These are phyloP conservation scores for Limnephilus rhombicus DNA, from an alignment of 2,888 invertebrate species.

Conservation along the genomic window DNA sequence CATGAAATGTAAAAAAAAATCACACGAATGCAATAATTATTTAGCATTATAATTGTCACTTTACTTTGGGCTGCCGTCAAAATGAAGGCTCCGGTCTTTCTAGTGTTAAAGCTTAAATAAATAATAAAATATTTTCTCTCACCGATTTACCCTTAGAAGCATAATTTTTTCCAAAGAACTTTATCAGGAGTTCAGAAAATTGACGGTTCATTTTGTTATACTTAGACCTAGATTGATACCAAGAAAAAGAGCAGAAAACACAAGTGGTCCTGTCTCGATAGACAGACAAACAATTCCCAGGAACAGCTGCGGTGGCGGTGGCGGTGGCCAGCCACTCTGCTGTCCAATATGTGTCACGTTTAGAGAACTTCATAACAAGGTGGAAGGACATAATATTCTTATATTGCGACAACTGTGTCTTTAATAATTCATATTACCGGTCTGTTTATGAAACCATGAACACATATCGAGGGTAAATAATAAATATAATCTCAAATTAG, in stretches of 20 bases:
- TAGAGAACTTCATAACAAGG: background rate
- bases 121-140: too few relatives aligned
- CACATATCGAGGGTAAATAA: background rate
- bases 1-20: too few relatives aligned
- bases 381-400: background rate
- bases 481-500: background rate
- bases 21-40: too few relatives aligned
- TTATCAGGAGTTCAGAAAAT: background rate
- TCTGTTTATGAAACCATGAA: background rate
- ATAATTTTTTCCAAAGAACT: background rate
- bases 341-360: background rate
- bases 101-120: too few relatives aligned
- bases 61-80: too few relatives aligned
- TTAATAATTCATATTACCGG: background rate
- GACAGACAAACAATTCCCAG: background rate
- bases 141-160: too few relatives aligned
- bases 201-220: background rate
- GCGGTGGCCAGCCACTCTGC: background rate
- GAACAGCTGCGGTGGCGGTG: background rate
- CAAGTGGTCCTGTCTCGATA: background rate
- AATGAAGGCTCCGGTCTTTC: too few relatives aligned
- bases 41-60: too few relatives aligned
- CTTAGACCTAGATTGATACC: background rate
- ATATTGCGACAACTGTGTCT: background rate
- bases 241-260: background rate